Conservation (phyloP, 2,113 vertebrate genomes). For the Ploceus nigricollis region DNA sequence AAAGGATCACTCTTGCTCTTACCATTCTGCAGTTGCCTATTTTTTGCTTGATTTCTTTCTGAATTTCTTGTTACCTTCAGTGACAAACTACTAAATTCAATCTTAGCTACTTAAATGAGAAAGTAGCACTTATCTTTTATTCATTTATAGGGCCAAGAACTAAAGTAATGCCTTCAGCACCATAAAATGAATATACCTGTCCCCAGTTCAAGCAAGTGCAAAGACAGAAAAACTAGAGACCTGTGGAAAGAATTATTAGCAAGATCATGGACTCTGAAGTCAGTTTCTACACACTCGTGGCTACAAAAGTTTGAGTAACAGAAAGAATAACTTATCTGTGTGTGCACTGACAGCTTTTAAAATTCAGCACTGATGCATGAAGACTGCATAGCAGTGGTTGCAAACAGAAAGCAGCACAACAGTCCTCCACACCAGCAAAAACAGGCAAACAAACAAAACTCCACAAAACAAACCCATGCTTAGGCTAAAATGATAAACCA, state of each 20-base stretch:
- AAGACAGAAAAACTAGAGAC: neutral
- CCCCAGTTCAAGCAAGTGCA: neutral
- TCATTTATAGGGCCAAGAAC: neutral
- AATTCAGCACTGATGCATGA: neutral
- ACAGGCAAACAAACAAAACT: neutral
- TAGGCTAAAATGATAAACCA: neutral
- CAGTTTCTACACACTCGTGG: neutral
- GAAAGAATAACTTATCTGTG: neutral
- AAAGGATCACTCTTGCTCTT: neutral
- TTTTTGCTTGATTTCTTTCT: neutral
- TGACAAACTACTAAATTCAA: neutral
- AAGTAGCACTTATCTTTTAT: neutral
- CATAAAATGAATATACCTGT: neutral
- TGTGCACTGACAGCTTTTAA: neutral
- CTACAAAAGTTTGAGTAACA: neutral
- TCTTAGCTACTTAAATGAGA: neutral
- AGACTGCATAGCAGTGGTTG: neutral
- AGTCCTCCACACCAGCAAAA: neutral
- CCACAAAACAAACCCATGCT: neutral
- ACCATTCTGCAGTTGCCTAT: neutral
- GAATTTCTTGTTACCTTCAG: neutral
- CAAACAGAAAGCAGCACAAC: neutral
- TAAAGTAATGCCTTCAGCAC: neutral
- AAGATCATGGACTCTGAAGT: neutral
- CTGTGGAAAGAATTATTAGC: neutral